These are phyloP conservation scores for Megaceryle torquata DNA, from an alignment of 2,113 vertebrate species.

Conservation along the genomic window DNA sequence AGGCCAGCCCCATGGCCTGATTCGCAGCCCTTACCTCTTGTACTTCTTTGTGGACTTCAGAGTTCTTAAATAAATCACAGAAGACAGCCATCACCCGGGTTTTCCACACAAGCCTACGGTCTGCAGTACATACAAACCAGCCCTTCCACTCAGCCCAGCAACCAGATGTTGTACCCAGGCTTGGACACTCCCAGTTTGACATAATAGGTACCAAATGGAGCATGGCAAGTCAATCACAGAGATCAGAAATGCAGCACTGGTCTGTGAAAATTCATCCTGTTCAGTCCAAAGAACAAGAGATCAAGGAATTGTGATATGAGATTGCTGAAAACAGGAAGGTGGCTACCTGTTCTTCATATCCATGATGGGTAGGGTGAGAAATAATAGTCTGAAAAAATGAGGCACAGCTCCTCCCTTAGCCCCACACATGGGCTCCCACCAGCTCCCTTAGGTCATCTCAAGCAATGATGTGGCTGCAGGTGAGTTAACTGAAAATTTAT, in stretches of 20 bases:
- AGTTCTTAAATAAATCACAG: neutral
- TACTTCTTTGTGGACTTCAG: neutral
- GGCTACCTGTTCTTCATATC: neutral
- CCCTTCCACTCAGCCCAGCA: neutral
- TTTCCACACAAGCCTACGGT: neutral
- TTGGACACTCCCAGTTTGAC: neutral
- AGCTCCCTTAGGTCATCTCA: neutral
- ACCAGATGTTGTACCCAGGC: neutral
- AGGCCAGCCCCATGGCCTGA: neutral
- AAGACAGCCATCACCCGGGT: neutral
- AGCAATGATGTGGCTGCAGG: neutral
- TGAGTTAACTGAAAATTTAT: conserved; percentile 3
- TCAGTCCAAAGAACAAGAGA: neutral
- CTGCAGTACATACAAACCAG: neutral
- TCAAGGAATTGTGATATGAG: neutral
- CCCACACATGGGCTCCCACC: accelerated
- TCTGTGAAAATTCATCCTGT: neutral
- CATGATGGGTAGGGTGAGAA: neutral
- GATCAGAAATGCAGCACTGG: neutral
- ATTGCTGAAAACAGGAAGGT: neutral
- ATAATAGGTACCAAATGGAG: neutral
- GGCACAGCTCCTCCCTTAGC: neutral
- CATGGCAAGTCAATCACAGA: neutral
- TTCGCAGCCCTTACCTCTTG: neutral
- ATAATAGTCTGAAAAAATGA: neutral